These are phyloP conservation scores for Eurosta solidaginis DNA, from an alignment of 1,140 invertebrate species.

Conservation along the genomic window DNA sequence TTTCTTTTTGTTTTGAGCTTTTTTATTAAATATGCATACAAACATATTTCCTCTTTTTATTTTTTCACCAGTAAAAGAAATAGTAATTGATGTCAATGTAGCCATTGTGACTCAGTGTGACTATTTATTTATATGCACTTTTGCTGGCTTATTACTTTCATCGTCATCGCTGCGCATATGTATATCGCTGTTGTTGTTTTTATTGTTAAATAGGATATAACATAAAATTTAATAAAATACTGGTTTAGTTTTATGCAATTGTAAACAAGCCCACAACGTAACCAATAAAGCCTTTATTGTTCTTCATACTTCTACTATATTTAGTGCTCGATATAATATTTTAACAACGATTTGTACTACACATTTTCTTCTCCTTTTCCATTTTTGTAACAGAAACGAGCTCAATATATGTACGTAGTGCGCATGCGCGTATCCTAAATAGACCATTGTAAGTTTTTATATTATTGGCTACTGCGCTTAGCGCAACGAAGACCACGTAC, in stretches of 20 bases:
- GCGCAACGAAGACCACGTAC: not conserved
- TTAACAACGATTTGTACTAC: not conserved
- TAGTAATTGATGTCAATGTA: not conserved
- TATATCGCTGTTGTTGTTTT: not conserved
- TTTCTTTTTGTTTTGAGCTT: not conserved
- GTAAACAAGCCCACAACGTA: not conserved
- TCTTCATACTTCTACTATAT: not conserved
- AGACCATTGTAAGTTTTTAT: not conserved
- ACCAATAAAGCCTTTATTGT: not conserved
- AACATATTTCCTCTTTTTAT: not conserved
- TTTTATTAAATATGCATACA: no score
- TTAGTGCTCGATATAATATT: not conserved
- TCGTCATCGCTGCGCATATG: no score
- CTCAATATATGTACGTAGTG: no score
- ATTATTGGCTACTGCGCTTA: not conserved
- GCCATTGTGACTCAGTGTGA: not conserved
- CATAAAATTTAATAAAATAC: slow-evolving; percentile 18
- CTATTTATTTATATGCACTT: not conserved
- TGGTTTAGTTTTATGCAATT: not conserved
- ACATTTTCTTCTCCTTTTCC: not conserved
- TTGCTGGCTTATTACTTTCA: no score
- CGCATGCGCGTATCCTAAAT: not conserved
- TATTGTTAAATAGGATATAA: not conserved
- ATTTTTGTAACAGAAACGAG: not conserved
- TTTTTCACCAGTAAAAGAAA: not conserved